Base-by-base conservation (phyloP, 37 sponge, comb jelly and placozoan species). In the Halisarca cf. caerulea region DNA sequence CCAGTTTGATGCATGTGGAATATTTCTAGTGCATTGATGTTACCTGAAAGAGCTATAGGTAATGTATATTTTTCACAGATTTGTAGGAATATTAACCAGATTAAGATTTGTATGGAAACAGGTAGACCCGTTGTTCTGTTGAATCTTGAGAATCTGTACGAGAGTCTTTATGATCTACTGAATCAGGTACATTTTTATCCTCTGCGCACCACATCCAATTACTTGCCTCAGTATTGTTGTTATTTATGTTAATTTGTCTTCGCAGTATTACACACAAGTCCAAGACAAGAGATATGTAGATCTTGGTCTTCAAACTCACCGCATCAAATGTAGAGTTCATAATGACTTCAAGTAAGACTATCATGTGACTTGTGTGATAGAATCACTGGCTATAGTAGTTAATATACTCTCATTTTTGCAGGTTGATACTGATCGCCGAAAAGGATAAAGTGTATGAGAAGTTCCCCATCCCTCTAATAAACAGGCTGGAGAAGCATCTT, bases 91-190 rank as follows among this genome's bases (percentile, higher is more conserved):
- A 97, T 97, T 35, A 97, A 97, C 45, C 93, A 94, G 62, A 92
- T 97, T 37, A 97, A 97, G 80, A 91, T 94, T 41, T 97, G 95
- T 44, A 97, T 97, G 93, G 97, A 93, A 74, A 90, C 90, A 33
- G 97, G 97, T 1, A 74, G 91, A 38, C 90, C 86, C 21, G 93
- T 97, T 35, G 88, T 97, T 55, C 93, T 97, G n/a, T 86, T 97
- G 23, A 94, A 97, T 82, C 62, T 97, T 66, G 95, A 97, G 68
- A 97, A 92, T 66, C 79, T 97, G 24, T 97, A 97, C 72, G 97
- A 97, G 85, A 97, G 97, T 84, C 85, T 97, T 37, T 97, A 97
- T 84, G 97, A 97, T 79, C 92, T 90, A n/a, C 89, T 97, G n/a
- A 97, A 97, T 55, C 97, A 97, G 84, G 87, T 86, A 66, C 0